These are phyloP conservation scores for Hirudinaria manillensis DNA, from an alignment of 2,888 invertebrate genomes.

Conservation along the genomic window DNA sequence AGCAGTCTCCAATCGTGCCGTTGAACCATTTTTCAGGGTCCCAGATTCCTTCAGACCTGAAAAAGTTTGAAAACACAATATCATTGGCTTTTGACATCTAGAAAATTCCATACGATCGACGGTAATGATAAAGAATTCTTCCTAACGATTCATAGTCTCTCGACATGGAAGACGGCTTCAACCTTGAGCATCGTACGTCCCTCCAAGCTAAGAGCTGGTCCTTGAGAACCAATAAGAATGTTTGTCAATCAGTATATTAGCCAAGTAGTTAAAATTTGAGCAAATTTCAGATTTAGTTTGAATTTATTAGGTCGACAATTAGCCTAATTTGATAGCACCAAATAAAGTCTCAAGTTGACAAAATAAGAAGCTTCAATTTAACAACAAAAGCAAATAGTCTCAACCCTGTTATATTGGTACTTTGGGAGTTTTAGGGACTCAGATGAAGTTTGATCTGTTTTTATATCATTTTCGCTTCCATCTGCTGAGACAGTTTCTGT, in stretches of 20 bases:
- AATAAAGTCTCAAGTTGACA: not conserved
- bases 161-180: not conserved
- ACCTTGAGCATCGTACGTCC: constrained; percentile 4
- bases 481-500: not conserved
- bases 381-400: not conserved
- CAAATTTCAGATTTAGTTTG: not conserved
- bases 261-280: too few relatives aligned
- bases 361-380: not conserved
- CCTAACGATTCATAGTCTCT: constrained; percentile 14
- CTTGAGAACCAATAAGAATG: not conserved
- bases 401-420: constrained; percentile 1
- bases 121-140: not conserved
- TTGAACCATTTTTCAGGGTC: constrained; percentile 28
- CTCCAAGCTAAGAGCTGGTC: constrained; percentile 9
- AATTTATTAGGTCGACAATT: too few relatives aligned
- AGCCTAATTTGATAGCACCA: not conserved
- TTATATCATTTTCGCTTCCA: not conserved
- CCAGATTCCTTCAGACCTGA: constrained; percentile 27
- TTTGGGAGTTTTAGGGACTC: not conserved
- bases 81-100: not conserved
- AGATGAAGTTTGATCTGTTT: not conserved
- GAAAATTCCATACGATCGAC: too few relatives aligned
- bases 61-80: not conserved
- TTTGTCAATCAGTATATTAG: not conserved
- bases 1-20: not conserved